Evolutionary conservation across 1,140 invertebrate genomes (phyloP).

Genomic region (Rhopalosiphum padi): DNA sequence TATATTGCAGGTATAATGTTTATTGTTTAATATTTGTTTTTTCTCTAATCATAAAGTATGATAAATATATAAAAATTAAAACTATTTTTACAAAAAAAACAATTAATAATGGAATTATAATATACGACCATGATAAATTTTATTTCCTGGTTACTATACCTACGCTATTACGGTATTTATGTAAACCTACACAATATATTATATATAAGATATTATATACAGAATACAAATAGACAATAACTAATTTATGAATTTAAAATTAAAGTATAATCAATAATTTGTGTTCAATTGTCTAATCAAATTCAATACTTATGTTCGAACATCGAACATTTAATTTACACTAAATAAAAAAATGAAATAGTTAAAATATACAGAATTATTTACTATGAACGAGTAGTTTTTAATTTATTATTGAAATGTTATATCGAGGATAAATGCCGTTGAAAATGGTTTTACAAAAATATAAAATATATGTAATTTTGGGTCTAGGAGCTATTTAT

Average conservation of each 20-base stretch:
- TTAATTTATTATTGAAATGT: too few species aligned
- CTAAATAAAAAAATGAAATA: neutral
- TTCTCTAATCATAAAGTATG: neutral
- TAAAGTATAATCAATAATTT: slow-evolving; percentile 6
- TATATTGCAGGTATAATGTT: neutral
- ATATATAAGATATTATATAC: neutral
- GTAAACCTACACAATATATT: neutral
- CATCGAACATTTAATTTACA: neutral
- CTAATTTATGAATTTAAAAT: neutral
- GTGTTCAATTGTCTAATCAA: neutral
- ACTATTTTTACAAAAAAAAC: neutral
- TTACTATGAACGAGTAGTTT: too few species aligned
- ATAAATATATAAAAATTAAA: neutral
- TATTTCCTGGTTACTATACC: neutral
- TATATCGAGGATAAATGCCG: too few species aligned
- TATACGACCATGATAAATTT: neutral
- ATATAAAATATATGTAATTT: too few species aligned
- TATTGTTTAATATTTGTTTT: neutral
- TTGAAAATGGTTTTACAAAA: too few species aligned
- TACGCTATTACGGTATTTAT: neutral
- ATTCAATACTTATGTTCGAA: neutral
- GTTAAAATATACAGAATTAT: too few species aligned
- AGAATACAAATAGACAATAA: neutral
- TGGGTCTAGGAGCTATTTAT: too few species aligned
- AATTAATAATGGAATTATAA: neutral